Conservation (phyloP, 35 echinoderm and acorn worm genomes). For the Lytechinus variegatus region DNA sequence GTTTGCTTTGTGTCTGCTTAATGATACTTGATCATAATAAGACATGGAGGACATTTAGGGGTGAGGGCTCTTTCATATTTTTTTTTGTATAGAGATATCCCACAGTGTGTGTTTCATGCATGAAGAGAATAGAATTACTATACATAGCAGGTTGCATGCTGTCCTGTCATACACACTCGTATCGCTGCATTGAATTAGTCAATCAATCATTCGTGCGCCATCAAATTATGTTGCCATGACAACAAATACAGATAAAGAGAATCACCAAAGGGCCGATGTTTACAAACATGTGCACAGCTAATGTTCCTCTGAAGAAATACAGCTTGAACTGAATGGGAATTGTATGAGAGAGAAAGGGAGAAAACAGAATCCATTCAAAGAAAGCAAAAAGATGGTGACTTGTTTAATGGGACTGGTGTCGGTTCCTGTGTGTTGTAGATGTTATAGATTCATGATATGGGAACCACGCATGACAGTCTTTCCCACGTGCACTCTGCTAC, state of each 20-base stretch:
- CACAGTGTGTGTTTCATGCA: background rate
- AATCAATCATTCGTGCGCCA: slow-evolving; percentile 33
- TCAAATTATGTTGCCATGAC: slow-evolving; percentile 25
- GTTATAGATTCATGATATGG: slow-evolving; percentile 25
- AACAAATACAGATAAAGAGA: slow-evolving; percentile 2
- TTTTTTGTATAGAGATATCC: background rate
- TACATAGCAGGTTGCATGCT: background rate
- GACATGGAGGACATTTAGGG: background rate
- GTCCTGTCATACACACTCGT: background rate
- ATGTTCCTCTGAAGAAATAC: background rate
- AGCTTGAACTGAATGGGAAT: background rate
- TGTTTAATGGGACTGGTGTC: slow-evolving; percentile 23
- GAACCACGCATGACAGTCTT: background rate
- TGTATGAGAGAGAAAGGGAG: background rate
- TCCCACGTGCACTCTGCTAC: background rate
- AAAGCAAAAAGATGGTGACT: slow-evolving; percentile 11
- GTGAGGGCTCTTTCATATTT: background rate
- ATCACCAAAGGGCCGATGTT: background rate
- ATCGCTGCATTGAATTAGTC: slow-evolving; percentile 24
- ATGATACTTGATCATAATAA: slow-evolving; percentile 13
- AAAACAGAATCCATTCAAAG: background rate
- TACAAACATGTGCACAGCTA: slow-evolving; percentile 28
- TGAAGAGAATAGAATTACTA: background rate
- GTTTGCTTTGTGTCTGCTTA: slow-evolving; percentile 11
- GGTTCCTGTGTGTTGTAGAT: background rate